Conservation (phyloP, 1,140 invertebrate genomes). For the Pachyrhynchus sulphureomaculatus region DNA sequence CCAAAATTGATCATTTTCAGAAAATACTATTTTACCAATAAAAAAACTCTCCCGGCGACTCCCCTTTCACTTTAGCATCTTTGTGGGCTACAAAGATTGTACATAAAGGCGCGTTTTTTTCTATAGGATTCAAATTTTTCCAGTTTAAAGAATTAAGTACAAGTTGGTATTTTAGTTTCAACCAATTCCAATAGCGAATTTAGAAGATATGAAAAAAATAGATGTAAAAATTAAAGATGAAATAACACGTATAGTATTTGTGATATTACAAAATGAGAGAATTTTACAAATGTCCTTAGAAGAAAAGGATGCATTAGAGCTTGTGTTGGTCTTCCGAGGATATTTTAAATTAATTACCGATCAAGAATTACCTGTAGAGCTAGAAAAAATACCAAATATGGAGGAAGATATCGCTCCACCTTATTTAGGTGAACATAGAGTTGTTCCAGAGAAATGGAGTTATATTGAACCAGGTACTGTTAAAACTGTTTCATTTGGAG, state of each 20-base stretch:
- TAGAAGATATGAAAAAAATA: conserved; percentile 74
- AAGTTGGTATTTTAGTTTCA: conserved; percentile 55
- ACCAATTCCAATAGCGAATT: conserved; percentile 76
- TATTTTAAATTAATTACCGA: conserved; percentile 69
- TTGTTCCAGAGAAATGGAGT: conserved; percentile 77
- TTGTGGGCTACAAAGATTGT: no score
- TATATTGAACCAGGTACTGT: conserved; percentile 60
- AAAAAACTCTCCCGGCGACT: no score
- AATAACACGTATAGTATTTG: conserved; percentile 64
- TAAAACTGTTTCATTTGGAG: conserved; percentile 54
- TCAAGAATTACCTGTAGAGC: conserved; percentile 45
- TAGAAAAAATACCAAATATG: conserved; percentile 43
- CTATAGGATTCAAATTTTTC: no score
- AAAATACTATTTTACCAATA: no score
- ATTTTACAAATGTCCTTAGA: conserved; percentile 74
- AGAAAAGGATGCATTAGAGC: conserved; percentile 80
- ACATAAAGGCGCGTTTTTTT: no score
- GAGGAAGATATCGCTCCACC: conserved; percentile 63
- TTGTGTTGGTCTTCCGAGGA: conserved; percentile 77
- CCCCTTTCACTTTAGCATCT: no score
- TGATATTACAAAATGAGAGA: conserved; percentile 62
- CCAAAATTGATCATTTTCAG: no score
- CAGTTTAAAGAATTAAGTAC: no score
- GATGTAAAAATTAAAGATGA: conserved; percentile 74
- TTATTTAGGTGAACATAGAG: conserved; percentile 77